Base-by-base conservation (phyloP, 2,797 vertebrate species). In the Parauchenoglanis punctatus region DNA sequence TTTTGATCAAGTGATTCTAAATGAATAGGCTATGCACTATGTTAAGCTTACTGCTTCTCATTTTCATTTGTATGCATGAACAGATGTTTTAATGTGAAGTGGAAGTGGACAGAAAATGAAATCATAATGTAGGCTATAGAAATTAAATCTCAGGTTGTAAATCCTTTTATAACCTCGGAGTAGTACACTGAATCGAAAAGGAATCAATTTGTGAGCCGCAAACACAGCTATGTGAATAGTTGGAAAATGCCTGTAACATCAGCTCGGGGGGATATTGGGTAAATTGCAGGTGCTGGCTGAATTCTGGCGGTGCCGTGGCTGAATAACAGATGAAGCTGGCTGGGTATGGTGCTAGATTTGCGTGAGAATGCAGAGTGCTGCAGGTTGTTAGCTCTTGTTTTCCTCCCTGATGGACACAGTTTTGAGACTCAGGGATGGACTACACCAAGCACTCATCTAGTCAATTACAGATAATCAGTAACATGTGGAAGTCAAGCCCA, bases 391-490 rank as follows among this genome's bases (percentile, higher is more conserved):
- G 87, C 90, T 87, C 84, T 84, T 91, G 87, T 93, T 90, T 93
- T 89, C 80, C 46, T 90, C 67, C 61, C 58, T 90, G 91, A 92
- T 35, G 76, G 91, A 92, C 83, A 90, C 88, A 83, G 88, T 88
- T 89, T 89, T 70, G 85, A 84, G 68, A 76, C 82, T 76, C 75
- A 85, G 67, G 65, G 40, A 85, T 89, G 46, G 84, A 92, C 88
- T 85, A 90, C 91, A 92, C 77, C 81, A 84, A 89, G 85, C 88
- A 85, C 86, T 88, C 91, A 90, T 92, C 88, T 81, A 81, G 89
- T 89, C 88, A 90, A 92, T 91, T 91, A 52, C 86, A 87, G 91
- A 89, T 93, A 94, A 93, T 92, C 84, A 91, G 88, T 90, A 93
- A 90, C 90, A 92, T 92, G 91, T 92, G 90, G 88, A 73, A 89